Percentiles rank a stretch among this genome's conserved stretches.
phyloP scores from a whole-genome alignment of 2,888 invertebrate genomes.

The Junonia oenone region DNA sequence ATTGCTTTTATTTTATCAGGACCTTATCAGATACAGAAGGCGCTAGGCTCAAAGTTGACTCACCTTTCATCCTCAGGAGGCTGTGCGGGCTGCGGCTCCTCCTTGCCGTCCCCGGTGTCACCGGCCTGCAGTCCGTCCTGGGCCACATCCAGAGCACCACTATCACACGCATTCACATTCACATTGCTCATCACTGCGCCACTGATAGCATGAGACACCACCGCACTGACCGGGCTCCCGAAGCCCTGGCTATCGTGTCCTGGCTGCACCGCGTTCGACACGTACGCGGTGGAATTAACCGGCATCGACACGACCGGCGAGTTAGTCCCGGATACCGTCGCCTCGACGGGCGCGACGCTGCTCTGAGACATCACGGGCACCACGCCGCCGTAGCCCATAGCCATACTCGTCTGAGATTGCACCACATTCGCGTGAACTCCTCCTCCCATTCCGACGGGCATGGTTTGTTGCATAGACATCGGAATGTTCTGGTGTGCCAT shows the following conservation, averaged over 20 bases:
- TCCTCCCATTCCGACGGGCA: conserved; percentile 69
- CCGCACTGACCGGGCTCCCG: conserved; percentile 75
- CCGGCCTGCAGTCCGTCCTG: conserved; percentile 55
- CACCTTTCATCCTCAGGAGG: conserved; percentile 76
- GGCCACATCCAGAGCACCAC: conserved; percentile 61
- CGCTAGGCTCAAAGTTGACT: conserved; percentile 32
- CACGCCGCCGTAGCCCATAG: conserved; percentile 62
- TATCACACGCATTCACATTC: conserved; percentile 71
- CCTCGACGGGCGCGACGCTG: conserved; percentile 66
- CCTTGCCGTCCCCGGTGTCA: conserved; percentile 67
- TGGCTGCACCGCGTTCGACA: conserved; percentile 51
- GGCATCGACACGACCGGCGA: conserved; percentile 75
- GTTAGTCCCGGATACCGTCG: conserved; percentile 72
- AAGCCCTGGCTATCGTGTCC: conserved; percentile 72
- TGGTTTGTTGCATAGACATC: conserved; percentile 72
- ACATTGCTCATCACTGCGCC: conserved; percentile 69
- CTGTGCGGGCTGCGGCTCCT: conserved; percentile 55
- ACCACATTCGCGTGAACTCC: conserved; percentile 69
- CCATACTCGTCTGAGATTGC: conserved; percentile 74
- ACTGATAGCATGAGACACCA: conserved; percentile 71
- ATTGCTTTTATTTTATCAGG: conserved; percentile 13
- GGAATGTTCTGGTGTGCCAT: conserved; percentile 75
- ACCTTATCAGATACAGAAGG: conserved; percentile 7
- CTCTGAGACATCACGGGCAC: conserved; percentile 77
- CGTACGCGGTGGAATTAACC: conserved; percentile 63